Conservation (phyloP, 2,797 vertebrate genomes). For the Morelia viridis region DNA sequence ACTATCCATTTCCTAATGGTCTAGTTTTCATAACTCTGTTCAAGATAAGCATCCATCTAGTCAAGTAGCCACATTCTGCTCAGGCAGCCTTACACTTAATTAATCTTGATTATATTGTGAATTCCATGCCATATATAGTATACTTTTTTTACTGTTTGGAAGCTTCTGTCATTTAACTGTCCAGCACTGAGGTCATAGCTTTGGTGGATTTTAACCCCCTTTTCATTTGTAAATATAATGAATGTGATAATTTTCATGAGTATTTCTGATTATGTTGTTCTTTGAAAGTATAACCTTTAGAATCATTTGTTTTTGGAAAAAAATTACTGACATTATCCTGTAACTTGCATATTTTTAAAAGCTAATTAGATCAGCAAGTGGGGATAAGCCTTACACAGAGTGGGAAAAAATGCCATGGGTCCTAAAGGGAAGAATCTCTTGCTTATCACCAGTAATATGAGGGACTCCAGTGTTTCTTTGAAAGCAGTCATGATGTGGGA, state of each 20-base stretch:
- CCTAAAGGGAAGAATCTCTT: not conserved
- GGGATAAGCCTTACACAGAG: not conserved
- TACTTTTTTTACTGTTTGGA: slow-evolving; percentile 39
- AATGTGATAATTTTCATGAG: slow-evolving; percentile 37
- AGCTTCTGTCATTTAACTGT: slow-evolving; percentile 27
- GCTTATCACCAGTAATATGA: not conserved
- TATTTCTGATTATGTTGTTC: slow-evolving; percentile 45
- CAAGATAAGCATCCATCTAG: slow-evolving; percentile 28
- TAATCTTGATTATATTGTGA: slow-evolving; percentile 30
- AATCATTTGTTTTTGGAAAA: slow-evolving; percentile 45
- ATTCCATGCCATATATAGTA: slow-evolving; percentile 30
- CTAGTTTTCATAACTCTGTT: slow-evolving; percentile 7
- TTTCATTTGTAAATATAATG: slow-evolving; percentile 47
- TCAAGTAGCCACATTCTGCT: slow-evolving; percentile 18
- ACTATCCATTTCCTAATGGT: slow-evolving; percentile 5
- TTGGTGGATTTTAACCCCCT: slow-evolving; percentile 48
- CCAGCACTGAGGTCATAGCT: slow-evolving; percentile 27
- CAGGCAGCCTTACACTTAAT: not conserved
- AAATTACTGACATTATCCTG: not conserved
- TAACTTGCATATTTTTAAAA: not conserved
- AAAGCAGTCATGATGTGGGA: not conserved
- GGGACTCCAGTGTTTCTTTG: not conserved
- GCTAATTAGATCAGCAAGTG: not conserved
- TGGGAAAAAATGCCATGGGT: not conserved
- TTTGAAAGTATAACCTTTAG: slow-evolving; percentile 9